Conservation (phyloP, 2,888 invertebrate species). For the Ormyrus nitidulus region DNA sequence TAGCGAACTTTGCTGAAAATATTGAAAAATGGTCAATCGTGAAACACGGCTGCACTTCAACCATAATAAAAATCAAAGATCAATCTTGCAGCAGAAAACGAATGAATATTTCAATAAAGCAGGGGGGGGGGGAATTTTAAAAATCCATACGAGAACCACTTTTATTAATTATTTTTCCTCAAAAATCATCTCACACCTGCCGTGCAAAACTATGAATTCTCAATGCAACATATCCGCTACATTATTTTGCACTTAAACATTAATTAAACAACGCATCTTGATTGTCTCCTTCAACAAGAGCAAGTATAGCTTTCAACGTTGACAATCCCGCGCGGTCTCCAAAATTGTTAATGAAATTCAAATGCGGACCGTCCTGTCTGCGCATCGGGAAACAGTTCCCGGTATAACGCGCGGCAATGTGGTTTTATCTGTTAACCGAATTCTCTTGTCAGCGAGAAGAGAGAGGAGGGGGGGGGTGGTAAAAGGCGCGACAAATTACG, state of each 20-base stretch:
- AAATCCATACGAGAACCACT: too few relatives aligned
- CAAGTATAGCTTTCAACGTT: not conserved
- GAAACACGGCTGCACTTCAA: too few relatives aligned
- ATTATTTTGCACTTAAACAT: not conserved
- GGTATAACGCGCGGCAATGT: slow-evolving; percentile 32
- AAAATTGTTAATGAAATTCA: slow-evolving; percentile 44
- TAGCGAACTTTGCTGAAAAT: not conserved
- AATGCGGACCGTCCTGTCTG: not conserved
- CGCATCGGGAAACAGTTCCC: slow-evolving; percentile 31
- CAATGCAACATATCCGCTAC: not conserved
- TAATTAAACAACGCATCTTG: not conserved
- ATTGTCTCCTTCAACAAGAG: not conserved
- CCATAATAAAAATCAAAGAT: too few relatives aligned
- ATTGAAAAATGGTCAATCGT: not conserved
- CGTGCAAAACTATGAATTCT: not conserved
- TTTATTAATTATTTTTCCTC: slow-evolving; percentile 1
- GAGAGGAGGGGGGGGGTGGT: slow-evolving; percentile 17
- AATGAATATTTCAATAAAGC: too few relatives aligned
- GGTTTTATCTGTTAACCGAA: not conserved
- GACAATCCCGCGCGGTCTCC: not conserved
- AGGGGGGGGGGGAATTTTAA: too few relatives aligned
- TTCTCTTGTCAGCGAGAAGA: slow-evolving; percentile 26
- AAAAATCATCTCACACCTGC: not conserved
- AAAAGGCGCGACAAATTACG: not conserved
- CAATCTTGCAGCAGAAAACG: too few relatives aligned